Percentiles rank a stretch among this genome's conserved stretches.
Conservation (phyloP, 53 echinoderm and acorn worm species). For the Mesocentrotus franciscanus region DNA sequence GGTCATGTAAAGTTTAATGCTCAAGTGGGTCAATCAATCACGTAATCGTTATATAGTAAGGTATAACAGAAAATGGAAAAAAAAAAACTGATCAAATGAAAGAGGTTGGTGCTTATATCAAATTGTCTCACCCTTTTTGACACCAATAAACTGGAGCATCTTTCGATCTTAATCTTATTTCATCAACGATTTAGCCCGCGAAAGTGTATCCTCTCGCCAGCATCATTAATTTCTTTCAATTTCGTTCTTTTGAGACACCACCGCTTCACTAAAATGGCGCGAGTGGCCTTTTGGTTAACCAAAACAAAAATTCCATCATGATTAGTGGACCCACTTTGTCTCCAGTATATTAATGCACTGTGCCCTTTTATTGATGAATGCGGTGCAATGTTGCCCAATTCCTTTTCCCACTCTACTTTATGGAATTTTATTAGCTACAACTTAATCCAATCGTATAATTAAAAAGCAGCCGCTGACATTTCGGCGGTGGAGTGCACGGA, state of each 20-base stretch:
- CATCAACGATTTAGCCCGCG: not conserved
- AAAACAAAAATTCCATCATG: slow-evolving; percentile 23
- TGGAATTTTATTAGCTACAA: slow-evolving; percentile 29
- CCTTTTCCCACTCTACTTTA: not conserved
- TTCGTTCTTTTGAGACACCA: slow-evolving; percentile 33
- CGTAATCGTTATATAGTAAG: no score
- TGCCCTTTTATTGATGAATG: slow-evolving; percentile 27
- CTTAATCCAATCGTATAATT: slow-evolving; percentile 40
- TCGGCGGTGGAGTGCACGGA: not conserved
- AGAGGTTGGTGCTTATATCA: no score
- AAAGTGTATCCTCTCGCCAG: not conserved
- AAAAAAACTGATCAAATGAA: not conserved
- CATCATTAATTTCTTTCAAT: not conserved
- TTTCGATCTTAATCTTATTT: not conserved
- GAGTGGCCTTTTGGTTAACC: not conserved
- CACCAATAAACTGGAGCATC: not conserved
- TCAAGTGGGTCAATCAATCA: no score
- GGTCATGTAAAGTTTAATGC: no score
- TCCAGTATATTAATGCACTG: slow-evolving; percentile 2
- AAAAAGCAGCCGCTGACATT: slow-evolving; percentile 43
- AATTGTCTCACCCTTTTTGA: not conserved
- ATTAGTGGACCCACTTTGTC: slow-evolving; percentile 20
- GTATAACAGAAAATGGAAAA: not conserved
- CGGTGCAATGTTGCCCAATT: slow-evolving; percentile 15
- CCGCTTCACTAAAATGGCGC: not conserved